Evolutionary conservation across 2,888 invertebrate species (phyloP), one percentile per base, ranked within the genome.

Genomic region (Lasioglossum oenotherae): DNA sequence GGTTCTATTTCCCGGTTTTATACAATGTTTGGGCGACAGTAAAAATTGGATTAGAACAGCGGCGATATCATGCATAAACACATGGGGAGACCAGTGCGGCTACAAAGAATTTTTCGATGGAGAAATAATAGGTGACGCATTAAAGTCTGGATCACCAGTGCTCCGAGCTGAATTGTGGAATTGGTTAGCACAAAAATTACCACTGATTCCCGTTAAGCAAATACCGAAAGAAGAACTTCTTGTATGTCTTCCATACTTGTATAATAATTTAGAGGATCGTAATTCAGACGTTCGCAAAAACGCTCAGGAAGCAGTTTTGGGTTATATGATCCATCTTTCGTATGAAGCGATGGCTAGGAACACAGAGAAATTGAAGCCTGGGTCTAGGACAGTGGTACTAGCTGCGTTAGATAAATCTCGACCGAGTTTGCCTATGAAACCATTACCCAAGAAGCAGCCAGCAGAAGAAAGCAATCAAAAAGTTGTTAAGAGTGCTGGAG

Each of bases 291-390:
- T 99, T 6, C 96, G 99, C 19, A 98, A 98, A 94, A 98, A 98
- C 92, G 97, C 99, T 1, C 97, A 97, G 80, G 99, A 99, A 93
- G 98, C 98, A 69, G 97, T 99, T 60, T 95, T 99, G 71, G 99
- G 99, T 4, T 97, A 98, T 92, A 99, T 99, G 99, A 97, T 99
- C 88, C 99, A 99, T 94, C 96, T 98, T 12, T 98, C 99, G 1
- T 99, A 97, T 92, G 98, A 98, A 77, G 92, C 96, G 16, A 98
- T 98, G 97, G 96, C 96, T 81, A 97, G 97, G 89, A 97, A 97
- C 85, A 96, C 97, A 0, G 97, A 97, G 87, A 98, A 98, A 94
- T 94, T 98, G 8, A 98, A 98, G 96, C 98, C 98, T 5, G 97
- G 97, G 1, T 97, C 98, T 0, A 97, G 97, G 91, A 96, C 96